phyloP scores from a whole-genome alignment of 2,888 invertebrate genomes.

The Nymphalis polychloros region DNA sequence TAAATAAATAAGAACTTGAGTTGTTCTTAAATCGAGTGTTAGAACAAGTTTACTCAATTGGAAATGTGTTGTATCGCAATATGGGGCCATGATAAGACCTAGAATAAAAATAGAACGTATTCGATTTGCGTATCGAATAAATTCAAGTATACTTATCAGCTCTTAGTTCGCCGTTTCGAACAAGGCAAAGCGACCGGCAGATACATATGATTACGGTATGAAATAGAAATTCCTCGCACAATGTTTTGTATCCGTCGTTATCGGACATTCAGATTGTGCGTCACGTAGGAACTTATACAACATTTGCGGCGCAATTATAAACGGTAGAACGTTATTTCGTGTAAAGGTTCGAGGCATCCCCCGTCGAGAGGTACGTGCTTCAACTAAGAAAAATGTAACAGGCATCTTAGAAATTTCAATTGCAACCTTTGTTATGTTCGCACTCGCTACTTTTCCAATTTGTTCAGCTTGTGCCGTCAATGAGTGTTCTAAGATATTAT shows the following conservation, averaged over 20 bases:
- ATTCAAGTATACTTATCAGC: conserved; percentile 34
- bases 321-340: conserved; percentile 54
- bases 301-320: conserved; percentile 66
- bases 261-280: conserved; percentile 45
- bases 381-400: conserved; percentile 72
- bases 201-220: conserved; percentile 39
- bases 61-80: conserved; percentile 7
- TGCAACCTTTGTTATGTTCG: conserved; percentile 71
- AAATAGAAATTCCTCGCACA: conserved; percentile 41
- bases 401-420: conserved; percentile 79
- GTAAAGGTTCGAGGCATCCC: conserved; percentile 58
- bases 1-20: no score
- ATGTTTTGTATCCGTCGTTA: conserved; percentile 35
- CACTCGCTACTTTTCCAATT: conserved; percentile 68
- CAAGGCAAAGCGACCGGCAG: conserved; percentile 37
- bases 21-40: neutral
- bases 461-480: conserved; percentile 67
- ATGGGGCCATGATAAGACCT: conserved; percentile 16
- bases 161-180: conserved; percentile 33
- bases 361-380: conserved; percentile 70
- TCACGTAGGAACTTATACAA: conserved; percentile 60
- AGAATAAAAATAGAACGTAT: conserved; percentile 8
- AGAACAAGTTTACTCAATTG: conserved; percentile 9
- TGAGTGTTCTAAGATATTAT: conserved; percentile 72
- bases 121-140: conserved; percentile 38